A percentile compares a stretch with the other conserved stretches of the same genome.
Conservation (phyloP, 1,140 invertebrate species). For the Drosophila nikananu region DNA sequence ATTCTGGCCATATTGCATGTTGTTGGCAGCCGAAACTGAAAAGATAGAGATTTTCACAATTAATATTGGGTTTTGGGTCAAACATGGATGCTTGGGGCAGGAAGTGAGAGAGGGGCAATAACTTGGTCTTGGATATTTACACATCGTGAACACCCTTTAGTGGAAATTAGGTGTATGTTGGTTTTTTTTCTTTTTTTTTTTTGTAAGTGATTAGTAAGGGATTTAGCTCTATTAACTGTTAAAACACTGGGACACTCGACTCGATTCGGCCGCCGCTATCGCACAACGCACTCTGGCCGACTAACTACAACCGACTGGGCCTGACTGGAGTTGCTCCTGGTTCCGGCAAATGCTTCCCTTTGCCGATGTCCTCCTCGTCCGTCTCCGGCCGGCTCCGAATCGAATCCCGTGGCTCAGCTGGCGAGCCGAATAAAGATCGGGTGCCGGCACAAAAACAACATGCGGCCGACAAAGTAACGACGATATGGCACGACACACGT, state of each 20-base stretch:
- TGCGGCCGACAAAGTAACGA: conserved; percentile 61
- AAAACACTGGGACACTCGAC: conserved; percentile 18
- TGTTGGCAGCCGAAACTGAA: conserved; percentile 83
- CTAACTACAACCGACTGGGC: conserved; percentile 78
- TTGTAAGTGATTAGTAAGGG: conserved; percentile 4
- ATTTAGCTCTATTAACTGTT: conserved; percentile 36
- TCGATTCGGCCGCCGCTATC: conserved; percentile 44
- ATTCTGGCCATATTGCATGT: conserved; percentile 85
- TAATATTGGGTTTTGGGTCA: neutral
- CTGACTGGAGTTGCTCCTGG: conserved; percentile 56
- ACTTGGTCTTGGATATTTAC: conserved; percentile 16
- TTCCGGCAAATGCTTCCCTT: conserved; percentile 30
- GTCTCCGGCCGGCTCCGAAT: conserved; percentile 28
- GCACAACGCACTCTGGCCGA: conserved; percentile 68
- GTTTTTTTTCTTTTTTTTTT: neutral
- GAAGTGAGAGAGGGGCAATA: neutral
- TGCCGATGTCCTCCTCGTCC: conserved; percentile 8
- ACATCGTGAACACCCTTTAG: conserved; percentile 40
- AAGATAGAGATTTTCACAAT: conserved; percentile 22
- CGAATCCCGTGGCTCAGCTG: conserved; percentile 48
- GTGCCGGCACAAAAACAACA: conserved; percentile 69
- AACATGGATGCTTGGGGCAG: too few species aligned
- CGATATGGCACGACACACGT: conserved; percentile 65
- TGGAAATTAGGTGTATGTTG: neutral
- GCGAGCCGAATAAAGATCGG: conserved; percentile 68